Evolutionary conservation across 2,113 vertebrate genomes (phyloP), one percentile per base, ranked within the genome.

Genomic region (Ursus arctos): DNA sequence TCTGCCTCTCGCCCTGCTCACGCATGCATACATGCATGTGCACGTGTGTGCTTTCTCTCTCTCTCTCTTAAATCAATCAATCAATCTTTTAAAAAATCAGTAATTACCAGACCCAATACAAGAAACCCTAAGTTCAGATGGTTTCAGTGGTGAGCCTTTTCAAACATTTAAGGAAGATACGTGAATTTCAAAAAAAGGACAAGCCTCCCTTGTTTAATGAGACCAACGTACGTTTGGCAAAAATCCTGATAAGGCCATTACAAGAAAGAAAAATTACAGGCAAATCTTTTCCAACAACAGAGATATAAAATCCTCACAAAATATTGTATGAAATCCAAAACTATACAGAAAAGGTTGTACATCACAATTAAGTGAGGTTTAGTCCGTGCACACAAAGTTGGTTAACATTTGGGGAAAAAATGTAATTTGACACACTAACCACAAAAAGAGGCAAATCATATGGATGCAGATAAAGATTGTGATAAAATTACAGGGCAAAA

Each of bases 401-500:
- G 6, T 59, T 40, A 36, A 83, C 36, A 51, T 36, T 87, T 65
- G 19, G 22, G 55, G 21, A 0, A 10, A 47, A 77, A 83, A n/a
- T 31, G 1, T 88, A 53, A 67, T 61, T 72, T 55, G 15, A 71
- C 47, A 22, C n/a, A 72, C 94, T 69, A 91, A 15, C 21, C 51
- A 65, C 12, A 63, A 53, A 79, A 88, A 31, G 16, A 40, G 40
- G 33, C 26, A 43, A 85, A 69, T 76, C 18, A 31, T 59, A 86
- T 49, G 59, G 49, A 36, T 80, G 10, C 26, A 79, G 49, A 87
- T 10, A 47, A 92, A 71, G n/a, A 14, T 8, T 79, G 15, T 59
- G 15, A 84, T 87, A 84, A 65, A 89, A 96, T 69, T 65, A 28
- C n/a, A 47, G 55, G 74, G n/a, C 26, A 81, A 85, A 89, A 80